Conservation (phyloP, 1,140 invertebrate genomes). For the Mactra quadrangularis region DNA sequence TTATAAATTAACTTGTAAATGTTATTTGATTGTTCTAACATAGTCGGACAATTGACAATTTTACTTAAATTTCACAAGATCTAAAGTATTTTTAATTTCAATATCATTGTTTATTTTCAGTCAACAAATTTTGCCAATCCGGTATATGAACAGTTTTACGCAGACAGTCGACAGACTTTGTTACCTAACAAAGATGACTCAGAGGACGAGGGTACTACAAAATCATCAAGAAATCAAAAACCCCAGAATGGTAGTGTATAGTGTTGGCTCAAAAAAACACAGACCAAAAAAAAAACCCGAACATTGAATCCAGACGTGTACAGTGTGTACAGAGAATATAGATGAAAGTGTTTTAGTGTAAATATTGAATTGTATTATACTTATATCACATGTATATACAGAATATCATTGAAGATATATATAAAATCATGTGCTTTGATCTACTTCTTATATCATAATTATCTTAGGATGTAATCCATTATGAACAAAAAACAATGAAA, state of each 20-base stretch:
- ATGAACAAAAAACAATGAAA: no score
- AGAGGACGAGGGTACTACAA: constrained; percentile 21
- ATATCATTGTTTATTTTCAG: constrained; percentile 39
- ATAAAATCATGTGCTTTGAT: no score
- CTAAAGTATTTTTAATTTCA: neutral
- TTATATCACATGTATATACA: no score
- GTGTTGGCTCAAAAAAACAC: constrained; percentile 21
- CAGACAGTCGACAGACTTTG: constrained; percentile 53
- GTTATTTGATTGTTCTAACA: neutral
- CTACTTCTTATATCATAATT: no score
- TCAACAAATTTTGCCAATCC: constrained; percentile 61
- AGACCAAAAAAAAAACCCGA: no score
- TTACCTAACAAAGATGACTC: constrained; percentile 24
- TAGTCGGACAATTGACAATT: neutral
- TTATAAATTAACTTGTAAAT: neutral
- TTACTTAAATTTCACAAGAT: neutral
- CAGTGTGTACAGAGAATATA: no score
- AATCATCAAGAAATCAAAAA: neutral
- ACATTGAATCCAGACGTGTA: no score
- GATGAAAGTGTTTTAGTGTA: no score
- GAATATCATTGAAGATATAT: no score
- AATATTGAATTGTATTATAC: no score
- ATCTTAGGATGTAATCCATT: no score
- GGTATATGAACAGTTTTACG: constrained; percentile 53
- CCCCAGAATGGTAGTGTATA: constrained; percentile 25